Percentiles rank a stretch among this genome's conserved stretches.
Conservation (phyloP, 2,113 vertebrate genomes). For the Fulica atra region DNA sequence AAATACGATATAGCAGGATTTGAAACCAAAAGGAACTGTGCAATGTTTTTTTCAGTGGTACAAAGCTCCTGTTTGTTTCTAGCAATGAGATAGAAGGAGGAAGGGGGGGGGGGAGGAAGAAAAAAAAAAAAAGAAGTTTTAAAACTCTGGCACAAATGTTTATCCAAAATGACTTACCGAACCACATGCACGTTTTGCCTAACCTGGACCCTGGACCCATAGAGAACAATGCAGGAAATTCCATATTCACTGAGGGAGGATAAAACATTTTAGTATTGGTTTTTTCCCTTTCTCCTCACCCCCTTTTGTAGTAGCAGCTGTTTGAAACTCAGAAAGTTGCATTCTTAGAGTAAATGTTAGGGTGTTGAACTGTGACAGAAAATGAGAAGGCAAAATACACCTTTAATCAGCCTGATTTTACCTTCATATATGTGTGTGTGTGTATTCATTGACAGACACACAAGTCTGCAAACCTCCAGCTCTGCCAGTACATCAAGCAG, state of each 20-base stretch:
- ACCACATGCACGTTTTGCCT: not conserved
- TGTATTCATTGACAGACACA: not conserved
- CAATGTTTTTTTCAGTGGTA: not conserved
- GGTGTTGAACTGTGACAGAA: not conserved
- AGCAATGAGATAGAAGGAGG: not conserved
- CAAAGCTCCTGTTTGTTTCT: not conserved
- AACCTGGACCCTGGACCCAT: not conserved
- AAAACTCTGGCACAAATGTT: not conserved
- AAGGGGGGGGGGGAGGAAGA: too few relatives aligned
- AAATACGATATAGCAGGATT: not conserved
- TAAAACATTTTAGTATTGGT: not conserved
- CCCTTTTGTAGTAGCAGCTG: not conserved
- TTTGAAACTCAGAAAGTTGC: not conserved
- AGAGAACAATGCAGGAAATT: constrained; percentile 30
- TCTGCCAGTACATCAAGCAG: not conserved
- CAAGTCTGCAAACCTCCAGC: not conserved
- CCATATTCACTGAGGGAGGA: not conserved
- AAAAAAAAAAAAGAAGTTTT: not conserved
- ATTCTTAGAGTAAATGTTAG: not conserved
- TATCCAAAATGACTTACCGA: not conserved
- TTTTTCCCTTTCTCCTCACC: not conserved
- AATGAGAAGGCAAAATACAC: not conserved
- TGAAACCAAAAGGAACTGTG: not conserved
- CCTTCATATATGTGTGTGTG: too few relatives aligned
- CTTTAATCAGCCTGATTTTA: not conserved